A percentile compares a stretch with the other conserved stretches of the same genome.
These are phyloP conservation scores for Caenorhabditis tropicalis DNA, from an alignment of 1,140 invertebrate genomes.

Conservation along the genomic window DNA sequence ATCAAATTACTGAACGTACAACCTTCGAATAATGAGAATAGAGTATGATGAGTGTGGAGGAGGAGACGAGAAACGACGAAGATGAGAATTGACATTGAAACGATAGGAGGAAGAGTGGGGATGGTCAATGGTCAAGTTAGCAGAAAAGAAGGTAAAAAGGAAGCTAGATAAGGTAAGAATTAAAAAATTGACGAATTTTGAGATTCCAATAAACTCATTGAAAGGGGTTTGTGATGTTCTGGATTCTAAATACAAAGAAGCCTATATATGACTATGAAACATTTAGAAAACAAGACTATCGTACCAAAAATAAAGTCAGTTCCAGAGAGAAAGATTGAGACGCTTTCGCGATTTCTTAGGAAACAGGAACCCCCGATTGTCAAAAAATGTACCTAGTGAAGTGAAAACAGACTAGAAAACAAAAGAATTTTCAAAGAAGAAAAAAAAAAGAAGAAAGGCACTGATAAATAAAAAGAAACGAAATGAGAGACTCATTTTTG, in stretches of 20 bases:
- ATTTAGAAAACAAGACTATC: too few species aligned
- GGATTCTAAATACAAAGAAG: too few species aligned
- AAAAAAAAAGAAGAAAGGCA: background rate
- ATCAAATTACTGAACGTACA: slow-evolving; percentile 32
- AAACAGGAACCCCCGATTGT: too few species aligned
- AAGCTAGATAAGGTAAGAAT: background rate
- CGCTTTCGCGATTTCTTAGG: too few species aligned
- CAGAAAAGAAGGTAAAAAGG: background rate
- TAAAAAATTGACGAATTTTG: background rate
- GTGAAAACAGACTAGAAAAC: background rate
- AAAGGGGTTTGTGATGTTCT: too few species aligned
- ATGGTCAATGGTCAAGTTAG: slow-evolving; percentile 2
- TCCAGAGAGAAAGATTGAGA: too few species aligned
- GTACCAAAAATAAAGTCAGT: too few species aligned
- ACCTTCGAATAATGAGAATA: background rate
- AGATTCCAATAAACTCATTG: background rate
- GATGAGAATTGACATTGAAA: slow-evolving; percentile 7
- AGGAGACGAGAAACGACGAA: background rate
- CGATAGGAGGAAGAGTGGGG: background rate
- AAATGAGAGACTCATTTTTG: background rate
- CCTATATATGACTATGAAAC: too few species aligned
- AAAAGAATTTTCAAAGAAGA: background rate
- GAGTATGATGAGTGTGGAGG: background rate
- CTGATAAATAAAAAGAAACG: background rate
- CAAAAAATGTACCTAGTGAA: too few species aligned